phyloP scores from a whole-genome alignment of 2,888 invertebrate species.

The Pristionchus maxplancki region DNA sequence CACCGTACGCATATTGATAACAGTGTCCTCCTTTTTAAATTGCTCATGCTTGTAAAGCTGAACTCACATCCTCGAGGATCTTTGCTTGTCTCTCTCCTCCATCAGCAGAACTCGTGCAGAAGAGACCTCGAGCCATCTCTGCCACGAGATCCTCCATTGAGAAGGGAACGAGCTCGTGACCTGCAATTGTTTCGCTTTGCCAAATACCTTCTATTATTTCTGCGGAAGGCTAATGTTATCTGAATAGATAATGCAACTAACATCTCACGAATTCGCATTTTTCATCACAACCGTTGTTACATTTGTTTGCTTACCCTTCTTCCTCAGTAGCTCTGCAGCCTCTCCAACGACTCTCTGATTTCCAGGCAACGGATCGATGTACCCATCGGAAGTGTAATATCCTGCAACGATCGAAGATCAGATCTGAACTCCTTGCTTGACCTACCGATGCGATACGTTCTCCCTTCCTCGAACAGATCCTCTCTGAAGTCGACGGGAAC shows the following conservation, averaged over 20 bases:
- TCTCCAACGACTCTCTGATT: background rate
- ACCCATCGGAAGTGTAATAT: constrained; percentile 29
- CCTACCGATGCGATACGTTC: constrained; percentile 7
- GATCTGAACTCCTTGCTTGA: background rate
- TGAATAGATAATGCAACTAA: background rate
- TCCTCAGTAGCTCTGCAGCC: background rate
- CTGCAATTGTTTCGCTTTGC: background rate
- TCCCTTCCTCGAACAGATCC: constrained; percentile 26
- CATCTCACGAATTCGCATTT: background rate
- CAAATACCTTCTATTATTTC: background rate
- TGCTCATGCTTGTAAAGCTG: background rate
- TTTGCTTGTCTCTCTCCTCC: background rate
- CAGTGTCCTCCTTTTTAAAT: too few relatives aligned
- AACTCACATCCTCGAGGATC: background rate
- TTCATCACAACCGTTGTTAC: background rate
- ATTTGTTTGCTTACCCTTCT: background rate
- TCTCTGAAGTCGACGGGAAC: constrained; percentile 55
- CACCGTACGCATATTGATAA: too few relatives aligned
- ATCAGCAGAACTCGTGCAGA: background rate
- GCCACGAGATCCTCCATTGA: background rate
- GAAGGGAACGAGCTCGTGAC: constrained; percentile 2
- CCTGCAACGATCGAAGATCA: background rate
- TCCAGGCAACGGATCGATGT: background rate
- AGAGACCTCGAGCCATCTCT: background rate
- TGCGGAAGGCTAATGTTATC: background rate